phyloP scores from a whole-genome alignment of 2,113 vertebrate species.

The Lichenostomus cassidix region DNA sequence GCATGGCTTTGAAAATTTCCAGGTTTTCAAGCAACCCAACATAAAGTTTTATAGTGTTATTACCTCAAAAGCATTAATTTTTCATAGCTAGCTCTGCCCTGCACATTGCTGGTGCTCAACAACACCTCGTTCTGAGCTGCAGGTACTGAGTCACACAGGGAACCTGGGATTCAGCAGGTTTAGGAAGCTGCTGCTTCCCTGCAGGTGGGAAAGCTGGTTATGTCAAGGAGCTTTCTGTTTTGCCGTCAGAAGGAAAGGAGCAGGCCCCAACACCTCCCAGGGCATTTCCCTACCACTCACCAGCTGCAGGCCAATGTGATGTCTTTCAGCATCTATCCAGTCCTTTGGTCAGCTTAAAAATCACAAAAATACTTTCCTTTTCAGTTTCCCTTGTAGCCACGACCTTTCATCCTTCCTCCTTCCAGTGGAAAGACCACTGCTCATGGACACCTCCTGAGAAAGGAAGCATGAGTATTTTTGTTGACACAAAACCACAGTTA shows the following conservation, averaged over 20 bases:
- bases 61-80: neutral
- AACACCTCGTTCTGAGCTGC: neutral
- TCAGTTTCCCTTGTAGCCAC: neutral
- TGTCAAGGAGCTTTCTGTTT: neutral
- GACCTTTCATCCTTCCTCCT: neutral
- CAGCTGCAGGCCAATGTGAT: neutral
- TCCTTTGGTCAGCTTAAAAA: neutral
- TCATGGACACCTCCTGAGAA: neutral
- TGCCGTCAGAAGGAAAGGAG: neutral
- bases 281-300: neutral
- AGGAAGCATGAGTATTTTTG: neutral
- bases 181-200: neutral
- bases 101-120: neutral
- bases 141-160: rapidly evolving
- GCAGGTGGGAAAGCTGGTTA: neutral
- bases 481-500: neutral
- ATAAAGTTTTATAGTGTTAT: neutral
- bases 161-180: neutral
- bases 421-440: neutral
- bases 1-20: neutral
- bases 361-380: neutral
- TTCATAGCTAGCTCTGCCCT: neutral
- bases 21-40: neutral
- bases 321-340: neutral
- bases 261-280: rapidly evolving